Evolutionary conservation across 2,888 invertebrate species (phyloP), one percentile per base, ranked within the genome.

Genomic region (Ctenicera cuprea): DNA sequence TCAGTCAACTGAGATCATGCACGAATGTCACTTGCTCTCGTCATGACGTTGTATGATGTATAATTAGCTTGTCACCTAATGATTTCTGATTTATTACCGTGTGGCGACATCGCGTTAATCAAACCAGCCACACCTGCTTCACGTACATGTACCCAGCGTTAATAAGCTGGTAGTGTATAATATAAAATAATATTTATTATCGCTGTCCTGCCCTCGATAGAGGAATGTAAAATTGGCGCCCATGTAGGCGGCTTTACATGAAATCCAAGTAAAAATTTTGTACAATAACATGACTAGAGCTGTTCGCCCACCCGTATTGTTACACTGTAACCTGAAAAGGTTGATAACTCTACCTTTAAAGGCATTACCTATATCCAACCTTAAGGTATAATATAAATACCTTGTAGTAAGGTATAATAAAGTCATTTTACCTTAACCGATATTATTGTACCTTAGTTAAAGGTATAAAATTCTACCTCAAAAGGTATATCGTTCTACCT

Each of bases 41-140:
- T 80, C 80, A 52, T 78, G 75, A 61, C 74, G 71, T 76, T 79
- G 74, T 79, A 75, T 81, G 80, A 80, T 80, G 81, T 79, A 80
- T 82, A 82, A 83, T 82, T 83, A 81, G 82, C 80, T 81, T 81
- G 82, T 83, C 82, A 82, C 81, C 79, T 83, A 83, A 83, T 83
- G 82, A 83, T 82, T 80, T 80, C 82, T 82, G 82, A 83, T 83
- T 83, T 83, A 83, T 83, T 79, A 76, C 80, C 74, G 75, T 77
- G 73, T 75, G 75, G 79, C 79, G 77, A 80, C 80, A 77, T 73
- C 71, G 72, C 80, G 79, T 82, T 82, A 81, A 81, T 82, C 81
- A 82, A 74, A 67, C 76, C 70, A 71, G 78, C 78, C 81, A 82
- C 82, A 82, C 82, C 82, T 82, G 81, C 68, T 52, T 68, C 50